These are phyloP conservation scores for Phylloscopus collybita DNA, from an alignment of 2,797 vertebrate genomes.

Conservation along the genomic window DNA sequence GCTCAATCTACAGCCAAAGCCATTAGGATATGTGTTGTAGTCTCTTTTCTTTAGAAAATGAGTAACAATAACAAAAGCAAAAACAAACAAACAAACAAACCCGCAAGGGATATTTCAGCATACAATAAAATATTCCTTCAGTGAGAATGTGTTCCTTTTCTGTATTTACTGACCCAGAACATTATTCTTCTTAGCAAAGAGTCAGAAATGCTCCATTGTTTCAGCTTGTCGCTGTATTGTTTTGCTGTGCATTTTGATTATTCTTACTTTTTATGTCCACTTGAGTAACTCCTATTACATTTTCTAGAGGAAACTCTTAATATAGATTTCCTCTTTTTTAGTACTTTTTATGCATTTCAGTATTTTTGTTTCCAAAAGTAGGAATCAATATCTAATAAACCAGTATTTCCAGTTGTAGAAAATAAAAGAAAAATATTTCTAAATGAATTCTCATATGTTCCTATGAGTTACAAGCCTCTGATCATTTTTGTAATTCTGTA, in stretches of 20 bases:
- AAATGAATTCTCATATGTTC: conserved; percentile 65
- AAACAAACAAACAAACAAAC: background rate
- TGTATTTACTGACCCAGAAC: conserved; percentile 72
- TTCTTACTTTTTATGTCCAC: conserved; percentile 70
- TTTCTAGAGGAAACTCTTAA: conserved; percentile 77
- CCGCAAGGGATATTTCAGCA: conserved; percentile 58
- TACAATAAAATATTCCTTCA: conserved; percentile 66
- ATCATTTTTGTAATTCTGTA: conserved; percentile 46
- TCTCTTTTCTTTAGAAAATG: background rate
- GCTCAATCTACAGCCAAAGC: conserved; percentile 74
- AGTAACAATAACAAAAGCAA: background rate
- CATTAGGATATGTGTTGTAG: conserved; percentile 65
- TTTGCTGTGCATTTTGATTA: conserved; percentile 70
- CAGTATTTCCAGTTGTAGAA: conserved; percentile 72
- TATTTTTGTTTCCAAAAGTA: conserved; percentile 76
- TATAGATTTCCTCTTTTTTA: conserved; percentile 70
- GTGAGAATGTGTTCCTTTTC: conserved; percentile 79
- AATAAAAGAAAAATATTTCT: conserved; percentile 67
- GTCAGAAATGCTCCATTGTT: conserved; percentile 71
- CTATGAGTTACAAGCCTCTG: conserved; percentile 46
- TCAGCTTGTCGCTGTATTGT: conserved; percentile 67
- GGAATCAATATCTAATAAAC: conserved; percentile 72
- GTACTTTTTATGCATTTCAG: conserved; percentile 68
- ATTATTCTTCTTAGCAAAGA: conserved; percentile 62
- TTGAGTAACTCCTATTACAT: conserved; percentile 70